phyloP scores from a whole-genome alignment of 2,888 invertebrate genomes.

The Sericinus montela region DNA sequence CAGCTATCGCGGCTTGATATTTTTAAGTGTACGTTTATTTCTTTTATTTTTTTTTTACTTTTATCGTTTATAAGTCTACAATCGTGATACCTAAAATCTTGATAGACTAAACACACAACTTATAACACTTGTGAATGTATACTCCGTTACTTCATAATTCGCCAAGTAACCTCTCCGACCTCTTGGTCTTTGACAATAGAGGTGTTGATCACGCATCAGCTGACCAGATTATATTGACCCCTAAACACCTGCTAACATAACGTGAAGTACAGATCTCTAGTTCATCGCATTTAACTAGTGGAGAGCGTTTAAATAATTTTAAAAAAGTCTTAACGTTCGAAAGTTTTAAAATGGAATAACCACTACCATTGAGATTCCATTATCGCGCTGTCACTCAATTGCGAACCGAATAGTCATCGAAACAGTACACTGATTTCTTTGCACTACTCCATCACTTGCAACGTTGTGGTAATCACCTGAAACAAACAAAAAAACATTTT shows the following conservation, averaged over 20 bases:
- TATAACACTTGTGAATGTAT: too few species aligned
- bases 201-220: constrained; percentile 25
- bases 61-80: too few species aligned
- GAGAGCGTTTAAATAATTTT: background rate
- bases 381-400: background rate
- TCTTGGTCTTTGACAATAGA: constrained; percentile 34
- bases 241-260: background rate
- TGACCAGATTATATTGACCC: constrained; percentile 1
- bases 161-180: constrained; percentile 19
- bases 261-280: background rate
- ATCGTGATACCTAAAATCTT: too few species aligned
- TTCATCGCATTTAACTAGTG: background rate
- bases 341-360: background rate
- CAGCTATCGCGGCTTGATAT: too few species aligned
- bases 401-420: background rate
- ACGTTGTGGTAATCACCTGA: background rate
- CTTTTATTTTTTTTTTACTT: too few species aligned
- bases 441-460: background rate
- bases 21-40: too few species aligned
- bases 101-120: too few species aligned
- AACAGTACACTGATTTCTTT: background rate
- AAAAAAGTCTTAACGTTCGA: background rate
- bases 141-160: too few species aligned
- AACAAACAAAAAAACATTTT: constrained; percentile 28
- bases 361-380: background rate